These are phyloP conservation scores for Otus sunia DNA, from an alignment of 2,113 vertebrate genomes.

Conservation along the genomic window DNA sequence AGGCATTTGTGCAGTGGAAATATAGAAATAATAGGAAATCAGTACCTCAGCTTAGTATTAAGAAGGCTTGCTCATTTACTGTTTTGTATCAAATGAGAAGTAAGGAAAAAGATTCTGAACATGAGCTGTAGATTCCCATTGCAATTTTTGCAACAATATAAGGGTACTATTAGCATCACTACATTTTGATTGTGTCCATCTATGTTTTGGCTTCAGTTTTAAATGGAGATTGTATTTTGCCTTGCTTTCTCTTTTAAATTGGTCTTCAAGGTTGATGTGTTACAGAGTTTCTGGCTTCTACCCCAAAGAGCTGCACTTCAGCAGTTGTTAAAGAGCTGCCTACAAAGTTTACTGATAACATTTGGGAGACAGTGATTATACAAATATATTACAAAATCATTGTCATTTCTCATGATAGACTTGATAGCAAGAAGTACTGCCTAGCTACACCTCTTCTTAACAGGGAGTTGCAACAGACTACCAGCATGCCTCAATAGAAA, in stretches of 20 bases:
- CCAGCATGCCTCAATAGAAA: background rate
- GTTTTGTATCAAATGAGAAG: background rate
- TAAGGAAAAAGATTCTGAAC: conserved; percentile 8
- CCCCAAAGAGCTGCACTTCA: background rate
- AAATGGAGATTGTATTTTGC: background rate
- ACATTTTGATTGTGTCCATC: background rate
- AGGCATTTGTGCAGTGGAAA: conserved; percentile 38
- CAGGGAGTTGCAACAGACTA: background rate
- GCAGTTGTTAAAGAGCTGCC: background rate
- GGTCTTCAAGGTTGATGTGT: background rate
- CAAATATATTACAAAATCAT: background rate
- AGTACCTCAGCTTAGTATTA: conserved; percentile 29
- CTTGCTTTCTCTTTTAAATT: conserved; percentile 1
- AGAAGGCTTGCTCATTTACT: conserved; percentile 27
- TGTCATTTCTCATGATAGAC: background rate
- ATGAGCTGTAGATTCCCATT: background rate
- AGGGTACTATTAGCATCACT: background rate
- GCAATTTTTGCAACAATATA: conserved; percentile 11
- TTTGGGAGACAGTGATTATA: background rate
- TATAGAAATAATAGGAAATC: conserved; percentile 40
- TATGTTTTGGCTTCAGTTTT: background rate
- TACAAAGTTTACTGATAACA: background rate
- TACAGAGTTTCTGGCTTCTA: background rate
- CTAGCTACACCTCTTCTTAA: background rate
- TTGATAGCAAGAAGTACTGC: background rate